These are phyloP conservation scores for Ceratosolen fusciceps DNA, from an alignment of 1,140 invertebrate genomes.

Conservation along the genomic window DNA sequence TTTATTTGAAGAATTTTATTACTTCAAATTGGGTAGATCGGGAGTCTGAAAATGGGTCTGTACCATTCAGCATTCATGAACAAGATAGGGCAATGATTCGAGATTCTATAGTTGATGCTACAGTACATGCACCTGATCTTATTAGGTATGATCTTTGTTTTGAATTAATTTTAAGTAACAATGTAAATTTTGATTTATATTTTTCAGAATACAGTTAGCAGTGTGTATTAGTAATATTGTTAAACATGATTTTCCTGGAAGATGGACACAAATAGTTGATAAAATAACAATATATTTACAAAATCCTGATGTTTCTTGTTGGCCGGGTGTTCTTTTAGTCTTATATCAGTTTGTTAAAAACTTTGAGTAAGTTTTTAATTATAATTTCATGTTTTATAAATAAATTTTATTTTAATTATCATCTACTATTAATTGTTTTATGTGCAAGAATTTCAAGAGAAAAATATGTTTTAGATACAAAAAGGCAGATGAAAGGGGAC, in stretches of 20 bases:
- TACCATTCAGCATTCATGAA: constrained; percentile 93
- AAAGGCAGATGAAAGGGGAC: constrained; percentile 87
- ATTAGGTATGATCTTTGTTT: constrained; percentile 76
- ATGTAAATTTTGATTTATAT: not conserved
- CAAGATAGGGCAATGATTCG: constrained; percentile 95
- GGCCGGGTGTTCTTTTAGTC: constrained; percentile 93
- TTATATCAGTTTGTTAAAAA: constrained; percentile 97
- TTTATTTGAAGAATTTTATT: constrained; percentile 97
- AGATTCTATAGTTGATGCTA: constrained; percentile 94
- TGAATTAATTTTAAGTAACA: not conserved
- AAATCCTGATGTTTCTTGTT: constrained; percentile 86
- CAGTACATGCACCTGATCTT: constrained; percentile 91
- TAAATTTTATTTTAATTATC: constrained; percentile 40
- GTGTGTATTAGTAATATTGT: constrained; percentile 93
- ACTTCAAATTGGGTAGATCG: constrained; percentile 90
- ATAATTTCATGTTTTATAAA: not conserved
- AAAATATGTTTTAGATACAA: constrained; percentile 79
- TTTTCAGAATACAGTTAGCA: constrained; percentile 86
- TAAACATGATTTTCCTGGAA: constrained; percentile 95
- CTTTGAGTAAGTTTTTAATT: constrained; percentile 81
- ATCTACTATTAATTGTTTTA: constrained; percentile 4
- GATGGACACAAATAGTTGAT: constrained; percentile 96
- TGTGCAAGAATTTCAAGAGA: no score
- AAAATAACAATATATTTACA: constrained; percentile 89
- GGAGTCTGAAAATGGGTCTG: constrained; percentile 82